Evolutionary conservation across 1,140 invertebrate genomes (phyloP).

Genomic region (Neodiprion fabricii): DNA sequence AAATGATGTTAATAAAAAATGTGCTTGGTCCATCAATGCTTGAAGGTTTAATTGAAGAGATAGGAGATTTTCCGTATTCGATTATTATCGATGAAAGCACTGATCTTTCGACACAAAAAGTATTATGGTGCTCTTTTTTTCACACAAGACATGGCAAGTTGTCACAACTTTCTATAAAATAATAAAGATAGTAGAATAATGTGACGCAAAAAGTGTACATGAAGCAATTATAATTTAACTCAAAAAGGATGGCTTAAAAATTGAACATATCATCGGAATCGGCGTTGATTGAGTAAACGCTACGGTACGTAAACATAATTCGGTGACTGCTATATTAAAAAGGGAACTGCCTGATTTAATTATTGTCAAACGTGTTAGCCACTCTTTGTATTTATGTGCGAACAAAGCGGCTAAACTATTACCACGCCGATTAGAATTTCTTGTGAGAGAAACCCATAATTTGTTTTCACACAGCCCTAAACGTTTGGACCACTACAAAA

Average conservation of each 20-base stretch:
- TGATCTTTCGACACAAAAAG: conserved; percentile 41
- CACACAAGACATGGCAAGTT: conserved; percentile 24
- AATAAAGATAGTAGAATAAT: conserved; percentile 31
- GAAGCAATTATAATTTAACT: conserved; percentile 36
- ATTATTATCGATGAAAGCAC: conserved; percentile 47
- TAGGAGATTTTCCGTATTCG: conserved; percentile 41
- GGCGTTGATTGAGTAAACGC: conserved; percentile 44
- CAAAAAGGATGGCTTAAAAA: conserved; percentile 38
- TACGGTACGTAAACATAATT: conserved; percentile 40
- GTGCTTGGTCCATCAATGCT: conserved; percentile 40
- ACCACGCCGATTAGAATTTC: conserved; percentile 23
- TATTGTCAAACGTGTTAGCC: conserved; percentile 34
- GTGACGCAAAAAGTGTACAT: conserved; percentile 40
- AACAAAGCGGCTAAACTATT: conserved; percentile 33
- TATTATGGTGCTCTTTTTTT: conserved; percentile 38
- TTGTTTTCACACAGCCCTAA: too few species aligned
- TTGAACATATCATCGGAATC: conserved; percentile 50
- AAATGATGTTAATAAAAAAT: conserved; percentile 48
- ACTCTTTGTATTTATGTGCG: conserved; percentile 39
- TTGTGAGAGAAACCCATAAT: too few species aligned
- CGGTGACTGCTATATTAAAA: conserved; percentile 35
- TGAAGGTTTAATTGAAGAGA: conserved; percentile 39
- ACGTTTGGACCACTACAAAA: too few species aligned
- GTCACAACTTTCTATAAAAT: conserved; percentile 41
- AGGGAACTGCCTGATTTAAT: conserved; percentile 27